Evolutionary conservation across 2,797 vertebrate species (phyloP).

Genomic region (Eulemur mongoz): DNA sequence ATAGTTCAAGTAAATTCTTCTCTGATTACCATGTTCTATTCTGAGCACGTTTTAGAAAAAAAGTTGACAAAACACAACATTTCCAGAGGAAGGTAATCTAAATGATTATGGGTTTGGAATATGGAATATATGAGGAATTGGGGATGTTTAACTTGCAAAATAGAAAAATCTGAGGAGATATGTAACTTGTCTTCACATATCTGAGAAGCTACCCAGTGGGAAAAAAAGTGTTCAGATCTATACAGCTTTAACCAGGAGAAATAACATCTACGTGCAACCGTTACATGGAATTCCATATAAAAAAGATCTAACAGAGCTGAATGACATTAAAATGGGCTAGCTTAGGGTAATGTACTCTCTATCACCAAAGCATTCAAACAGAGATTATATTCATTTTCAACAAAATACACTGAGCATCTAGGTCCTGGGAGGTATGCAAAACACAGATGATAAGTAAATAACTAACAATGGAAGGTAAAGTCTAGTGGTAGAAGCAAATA

Average conservation of each 20-base stretch:
- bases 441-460: background rate
- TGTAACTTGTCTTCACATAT: slow-evolving; percentile 27
- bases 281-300: background rate
- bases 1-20: background rate
- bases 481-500: background rate
- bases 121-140: background rate
- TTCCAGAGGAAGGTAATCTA: background rate
- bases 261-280: background rate
- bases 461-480: background rate
- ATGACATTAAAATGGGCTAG: background rate
- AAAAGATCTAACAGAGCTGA: background rate
- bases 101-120: slow-evolving; percentile 1
- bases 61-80: background rate
- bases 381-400: slow-evolving; percentile 10
- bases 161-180: slow-evolving; percentile 16
- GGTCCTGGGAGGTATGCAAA: background rate
- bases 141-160: background rate
- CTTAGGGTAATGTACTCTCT: background rate
- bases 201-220: background rate
- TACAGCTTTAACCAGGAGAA: background rate
- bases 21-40: background rate
- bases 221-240: slow-evolving; percentile 12
- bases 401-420: background rate
- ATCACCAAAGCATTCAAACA: background rate
- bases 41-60: background rate